Percentiles rank a stretch among this genome's conserved stretches.
Conservation (phyloP, 2,888 invertebrate species). For the Merodon equestris region DNA sequence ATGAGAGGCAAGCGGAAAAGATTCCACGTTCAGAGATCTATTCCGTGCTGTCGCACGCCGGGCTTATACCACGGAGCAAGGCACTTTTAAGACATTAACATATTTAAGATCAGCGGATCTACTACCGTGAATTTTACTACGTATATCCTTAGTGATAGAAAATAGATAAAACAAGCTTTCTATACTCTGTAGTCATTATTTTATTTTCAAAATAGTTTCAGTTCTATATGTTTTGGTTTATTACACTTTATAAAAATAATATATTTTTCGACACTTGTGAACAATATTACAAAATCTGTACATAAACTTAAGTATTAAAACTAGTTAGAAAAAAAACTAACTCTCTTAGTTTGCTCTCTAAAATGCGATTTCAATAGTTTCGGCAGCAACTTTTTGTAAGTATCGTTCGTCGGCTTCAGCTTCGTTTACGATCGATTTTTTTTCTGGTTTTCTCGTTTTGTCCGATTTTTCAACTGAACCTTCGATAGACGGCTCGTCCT, state of each 20-base stretch:
- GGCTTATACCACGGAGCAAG: constrained; percentile 79
- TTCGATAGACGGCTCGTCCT: constrained; percentile 15
- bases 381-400: constrained; percentile 70
- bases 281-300: background rate
- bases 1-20: constrained; percentile 81
- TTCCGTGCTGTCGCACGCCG: constrained; percentile 83
- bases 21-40: constrained; percentile 83
- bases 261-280: constrained; percentile 15
- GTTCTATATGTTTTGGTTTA: constrained; percentile 1
- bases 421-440: too few species aligned
- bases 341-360: constrained; percentile 62
- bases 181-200: too few species aligned
- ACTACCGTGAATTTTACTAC: too few species aligned
- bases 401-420: too few species aligned
- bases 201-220: too few species aligned
- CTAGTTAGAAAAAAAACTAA: too few species aligned
- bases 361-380: constrained; percentile 71
- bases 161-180: too few species aligned
- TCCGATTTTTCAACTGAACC: background rate
- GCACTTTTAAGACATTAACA: constrained; percentile 5
- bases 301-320: background rate
- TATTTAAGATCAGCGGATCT: background rate
- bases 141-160: too few species aligned
- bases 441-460: background rate
- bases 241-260: constrained; percentile 26